phyloP scores from a whole-genome alignment of 2,113 vertebrate genomes.

The Condylura cristata region DNA sequence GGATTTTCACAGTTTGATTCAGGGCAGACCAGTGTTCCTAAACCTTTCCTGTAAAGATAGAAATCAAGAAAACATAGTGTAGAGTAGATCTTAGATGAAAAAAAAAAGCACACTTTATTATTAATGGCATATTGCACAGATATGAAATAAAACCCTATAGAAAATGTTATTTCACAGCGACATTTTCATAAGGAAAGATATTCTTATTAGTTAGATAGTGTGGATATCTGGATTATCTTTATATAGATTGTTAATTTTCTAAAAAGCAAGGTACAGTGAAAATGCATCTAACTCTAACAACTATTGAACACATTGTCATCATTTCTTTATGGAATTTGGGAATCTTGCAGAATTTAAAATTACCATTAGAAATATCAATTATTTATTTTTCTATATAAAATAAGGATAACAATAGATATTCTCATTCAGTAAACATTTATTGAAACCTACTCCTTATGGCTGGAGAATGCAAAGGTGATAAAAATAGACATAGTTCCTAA shows the following conservation, averaged over 20 bases:
- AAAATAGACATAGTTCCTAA: neutral
- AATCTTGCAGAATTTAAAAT: neutral
- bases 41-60: constrained; percentile 33
- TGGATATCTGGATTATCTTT: neutral
- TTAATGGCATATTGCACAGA: neutral
- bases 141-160: neutral
- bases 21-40: neutral
- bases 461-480: neutral
- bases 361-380: neutral
- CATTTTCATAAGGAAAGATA: neutral
- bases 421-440: constrained; percentile 7
- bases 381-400: neutral
- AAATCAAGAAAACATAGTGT: neutral
- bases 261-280: neutral
- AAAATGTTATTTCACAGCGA: constrained; percentile 1
- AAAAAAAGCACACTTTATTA: neutral
- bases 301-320: neutral
- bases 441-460: neutral
- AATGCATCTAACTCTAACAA: neutral
- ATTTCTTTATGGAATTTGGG: constrained; percentile 21
- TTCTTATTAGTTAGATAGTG: constrained; percentile 9
- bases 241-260: neutral
- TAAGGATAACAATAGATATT: neutral
- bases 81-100: neutral
- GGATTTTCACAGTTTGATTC: constrained; percentile 73